Conservation (phyloP, 2,797 vertebrate genomes). For the Dicrostonyx torquatus region DNA sequence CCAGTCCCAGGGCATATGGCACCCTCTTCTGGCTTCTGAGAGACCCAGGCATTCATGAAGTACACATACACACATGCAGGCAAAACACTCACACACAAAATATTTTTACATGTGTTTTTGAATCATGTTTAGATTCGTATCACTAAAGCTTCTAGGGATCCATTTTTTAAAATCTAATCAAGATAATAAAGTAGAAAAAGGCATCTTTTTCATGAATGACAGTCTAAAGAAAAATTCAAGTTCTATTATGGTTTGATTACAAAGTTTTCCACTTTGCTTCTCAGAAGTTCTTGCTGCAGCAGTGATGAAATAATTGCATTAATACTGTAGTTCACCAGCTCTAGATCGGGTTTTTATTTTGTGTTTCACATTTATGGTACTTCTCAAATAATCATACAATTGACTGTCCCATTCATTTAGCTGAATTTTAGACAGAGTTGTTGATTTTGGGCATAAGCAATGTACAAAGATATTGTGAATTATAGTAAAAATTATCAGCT, state of each 20-base stretch:
- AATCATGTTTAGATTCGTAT: not conserved
- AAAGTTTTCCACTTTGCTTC: not conserved
- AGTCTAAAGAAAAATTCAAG: not conserved
- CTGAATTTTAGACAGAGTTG: not conserved
- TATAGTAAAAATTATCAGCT: not conserved
- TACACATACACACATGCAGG: not conserved
- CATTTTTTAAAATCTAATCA: not conserved
- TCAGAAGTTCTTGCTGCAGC: not conserved
- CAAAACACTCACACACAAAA: not conserved
- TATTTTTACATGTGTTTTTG: not conserved
- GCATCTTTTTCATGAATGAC: not conserved
- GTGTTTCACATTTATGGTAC: not conserved
- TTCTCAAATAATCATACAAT: not conserved
- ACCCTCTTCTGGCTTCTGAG: not conserved
- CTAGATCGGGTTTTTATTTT: not conserved
- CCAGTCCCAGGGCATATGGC: not conserved
- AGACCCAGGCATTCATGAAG: not conserved
- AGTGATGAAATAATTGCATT: not conserved
- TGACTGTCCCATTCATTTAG: not conserved
- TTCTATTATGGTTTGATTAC: not conserved
- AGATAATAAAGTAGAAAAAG: not conserved
- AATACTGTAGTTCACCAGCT: not conserved
- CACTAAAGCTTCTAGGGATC: not conserved
- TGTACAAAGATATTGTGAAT: not conserved
- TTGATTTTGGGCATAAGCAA: not conserved